Evolutionary conservation across 2,113 vertebrate species (phyloP), one percentile per base, ranked within the genome.

Genomic region (Meles meles): DNA sequence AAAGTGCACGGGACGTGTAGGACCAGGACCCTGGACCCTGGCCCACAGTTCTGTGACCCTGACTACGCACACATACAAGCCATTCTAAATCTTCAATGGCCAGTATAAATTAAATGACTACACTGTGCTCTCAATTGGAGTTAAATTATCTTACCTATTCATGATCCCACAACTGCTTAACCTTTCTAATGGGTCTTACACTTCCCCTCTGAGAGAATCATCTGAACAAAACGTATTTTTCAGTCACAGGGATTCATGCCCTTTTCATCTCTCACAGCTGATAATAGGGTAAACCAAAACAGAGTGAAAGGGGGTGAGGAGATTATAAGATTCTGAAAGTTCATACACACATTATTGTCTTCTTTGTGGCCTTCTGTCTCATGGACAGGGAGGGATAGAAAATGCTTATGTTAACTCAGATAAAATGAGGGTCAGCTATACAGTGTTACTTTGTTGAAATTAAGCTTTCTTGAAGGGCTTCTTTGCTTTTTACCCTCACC

Each of bases 1-100:
- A 14, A 34, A 86, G 47, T 1, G 2, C 29, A 0, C 7, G 20
- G 67, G 2, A 15, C 4, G 12, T 6, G 17, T 18, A 10, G 18
- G 31, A 7, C 63, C 4, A 6, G 57, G 63, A 20, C 5, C 39
- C 29, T 1, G 57, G 63, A 20, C 5, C 39, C 29, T 1, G 0
- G 63, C 88, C 31, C 7, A 0, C 21, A 79, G 37, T 29, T 39
- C 34, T 5, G 0, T 7, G 44, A 17, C 23, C 80, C 71, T 20
- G n/a, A 17, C 25, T 6, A 8, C 63, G 12, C 3, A 27, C 3
- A 27, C 20, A 11, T 2, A 3, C 0, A 67, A 7, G n/a, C 49
- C 80, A 25, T n/a, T 49, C 87, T 52, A 20, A 47, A 6, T 39
- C 21, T 57, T 49, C 34, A 3, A 0, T 49, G 52, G 29, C 37